Evolutionary conservation across 2,113 vertebrate species (phyloP), one percentile per base, ranked within the genome.

Genomic region (Cyanoderma ruficeps): DNA sequence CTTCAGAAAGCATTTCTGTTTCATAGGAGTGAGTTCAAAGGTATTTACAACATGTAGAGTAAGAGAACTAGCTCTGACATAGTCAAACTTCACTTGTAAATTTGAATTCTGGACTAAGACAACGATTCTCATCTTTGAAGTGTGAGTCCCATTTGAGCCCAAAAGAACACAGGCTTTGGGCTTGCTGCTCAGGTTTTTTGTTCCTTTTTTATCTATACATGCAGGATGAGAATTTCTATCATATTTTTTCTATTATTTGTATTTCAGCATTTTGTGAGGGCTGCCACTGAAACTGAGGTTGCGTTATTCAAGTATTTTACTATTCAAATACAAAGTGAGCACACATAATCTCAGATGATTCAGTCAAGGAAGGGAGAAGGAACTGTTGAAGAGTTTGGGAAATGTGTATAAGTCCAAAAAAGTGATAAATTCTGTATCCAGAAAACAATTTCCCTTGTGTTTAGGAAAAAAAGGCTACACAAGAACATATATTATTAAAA

Each of bases 21-120:
- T 83, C 87, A 97, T 14, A 95, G 68, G 63, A 84, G 82, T 37
- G 59, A 96, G 95, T 97, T 97, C 95, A 97, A 97, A 97, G 96
- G 57, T 95, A 97, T 94, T 96, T 94, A 84, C 90, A 92, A 68
- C 71, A 81, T 63, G 82, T 47, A 89, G 76, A 9, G 89, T 64
- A 93, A 60, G 63, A 94, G 81, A 93, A 83, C 64, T 64, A 80
- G 63, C 79, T 94, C 83, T 70, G 78, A 71, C 75, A 92, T 30
- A 78, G 94, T 83, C 81, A 92, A 93, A 81, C 74, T 84, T 90
- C 53, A 60, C 89, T 93, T 93, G 71, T 35, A 90, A 95, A 81
- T 85, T 74, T 93, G 76, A 67, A 83, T 89, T 96, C 60, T 79
- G 63, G 89, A 84, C 63, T 75, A 59, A 94, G 82, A 94, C 18